phyloP scores from a whole-genome alignment of 2,113 vertebrate species.

The Sula dactylatra region DNA sequence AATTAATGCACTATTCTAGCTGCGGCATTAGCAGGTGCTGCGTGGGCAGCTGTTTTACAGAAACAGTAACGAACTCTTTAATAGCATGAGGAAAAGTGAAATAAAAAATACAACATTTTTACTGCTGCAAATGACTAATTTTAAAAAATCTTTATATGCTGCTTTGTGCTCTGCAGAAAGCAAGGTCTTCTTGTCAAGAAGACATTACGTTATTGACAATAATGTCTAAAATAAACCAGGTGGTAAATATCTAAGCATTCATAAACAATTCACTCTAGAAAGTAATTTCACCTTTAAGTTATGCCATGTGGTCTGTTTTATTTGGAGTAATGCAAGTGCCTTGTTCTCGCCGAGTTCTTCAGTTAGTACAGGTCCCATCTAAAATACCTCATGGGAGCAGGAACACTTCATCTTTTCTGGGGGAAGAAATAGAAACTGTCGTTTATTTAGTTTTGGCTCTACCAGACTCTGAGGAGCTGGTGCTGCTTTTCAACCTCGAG shows the following conservation, averaged over 20 bases:
- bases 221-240: neutral
- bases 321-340: too few species aligned
- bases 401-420: neutral
- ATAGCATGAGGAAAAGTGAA: neutral
- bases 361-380: neutral
- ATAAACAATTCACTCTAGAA: neutral
- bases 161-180: neutral
- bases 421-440: too few species aligned
- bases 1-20: neutral
- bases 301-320: neutral
- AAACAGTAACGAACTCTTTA: slow-evolving; percentile 12
- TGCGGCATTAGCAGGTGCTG: slow-evolving; percentile 47
- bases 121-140: neutral
- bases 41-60: slow-evolving; percentile 53
- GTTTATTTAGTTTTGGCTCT: neutral
- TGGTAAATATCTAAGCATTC: neutral
- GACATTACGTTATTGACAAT: neutral
- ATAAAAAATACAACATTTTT: neutral
- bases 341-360: neutral
- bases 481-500: too few species aligned
- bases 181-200: neutral
- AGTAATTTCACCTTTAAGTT: neutral
- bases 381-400: neutral
- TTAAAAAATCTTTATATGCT: neutral
- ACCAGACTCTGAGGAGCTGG: neutral